Conservation (phyloP, 2,797 vertebrate genomes). For the Epinephelus coioides region DNA sequence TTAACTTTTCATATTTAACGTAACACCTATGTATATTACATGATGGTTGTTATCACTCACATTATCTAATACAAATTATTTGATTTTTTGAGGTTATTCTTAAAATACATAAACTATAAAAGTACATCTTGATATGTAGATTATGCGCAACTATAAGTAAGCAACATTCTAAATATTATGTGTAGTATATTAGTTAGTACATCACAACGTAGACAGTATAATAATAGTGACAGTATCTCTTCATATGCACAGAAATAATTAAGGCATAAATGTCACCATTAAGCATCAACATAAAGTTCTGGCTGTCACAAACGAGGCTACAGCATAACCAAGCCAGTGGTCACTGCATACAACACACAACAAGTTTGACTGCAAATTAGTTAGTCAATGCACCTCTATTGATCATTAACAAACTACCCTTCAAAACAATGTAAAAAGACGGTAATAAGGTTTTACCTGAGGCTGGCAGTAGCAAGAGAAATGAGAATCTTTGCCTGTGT, state of each 20-base stretch:
- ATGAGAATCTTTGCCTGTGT: conserved; percentile 54
- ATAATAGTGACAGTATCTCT: neutral
- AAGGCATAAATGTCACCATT: neutral
- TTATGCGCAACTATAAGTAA: neutral
- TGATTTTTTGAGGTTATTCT: neutral
- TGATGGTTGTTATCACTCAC: neutral
- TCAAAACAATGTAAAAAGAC: conserved; percentile 5
- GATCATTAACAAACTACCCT: neutral
- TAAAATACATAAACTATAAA: neutral
- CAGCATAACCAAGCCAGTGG: neutral
- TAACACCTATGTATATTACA: neutral
- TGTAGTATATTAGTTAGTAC: neutral
- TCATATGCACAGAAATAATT: conserved; percentile 1
- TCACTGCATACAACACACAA: neutral
- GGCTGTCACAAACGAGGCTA: neutral
- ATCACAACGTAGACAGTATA: neutral
- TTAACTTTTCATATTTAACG: neutral
- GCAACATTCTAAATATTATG: neutral
- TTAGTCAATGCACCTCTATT: neutral
- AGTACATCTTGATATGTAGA: neutral
- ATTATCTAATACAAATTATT: neutral
- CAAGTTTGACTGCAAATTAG: neutral
- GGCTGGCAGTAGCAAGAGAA: conserved; percentile 55
- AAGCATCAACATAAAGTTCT: neutral
- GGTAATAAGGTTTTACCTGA: conserved; percentile 72